Percentiles rank a stretch among this genome's conserved stretches.
Evolutionary conservation across 2,888 invertebrate genomes (phyloP).

Genomic region (Eupeodes luniger): DNA sequence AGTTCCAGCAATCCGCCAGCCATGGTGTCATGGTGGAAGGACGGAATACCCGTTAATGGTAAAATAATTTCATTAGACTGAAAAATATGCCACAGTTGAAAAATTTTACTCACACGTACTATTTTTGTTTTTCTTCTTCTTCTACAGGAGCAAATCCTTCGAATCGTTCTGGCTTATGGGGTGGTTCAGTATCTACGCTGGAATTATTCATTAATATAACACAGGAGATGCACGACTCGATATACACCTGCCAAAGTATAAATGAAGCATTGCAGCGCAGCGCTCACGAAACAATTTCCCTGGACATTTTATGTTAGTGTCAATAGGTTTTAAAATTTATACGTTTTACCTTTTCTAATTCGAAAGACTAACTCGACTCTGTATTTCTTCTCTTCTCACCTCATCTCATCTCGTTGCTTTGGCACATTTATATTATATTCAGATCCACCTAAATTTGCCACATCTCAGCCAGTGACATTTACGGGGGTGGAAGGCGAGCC

Average conservation of each 20-base stretch:
- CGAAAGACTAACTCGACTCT: not conserved
- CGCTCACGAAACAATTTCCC: slow-evolving; percentile 81
- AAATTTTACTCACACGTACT: slow-evolving; percentile 27
- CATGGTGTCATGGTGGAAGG: slow-evolving; percentile 83
- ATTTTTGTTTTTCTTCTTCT: not conserved
- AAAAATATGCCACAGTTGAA: not conserved
- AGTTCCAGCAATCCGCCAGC: slow-evolving; percentile 83
- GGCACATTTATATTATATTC: not conserved
- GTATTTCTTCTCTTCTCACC: not conserved
- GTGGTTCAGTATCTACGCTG: slow-evolving; percentile 82
- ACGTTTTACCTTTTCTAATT: slow-evolving; percentile 44
- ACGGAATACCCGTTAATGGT: slow-evolving; percentile 82
- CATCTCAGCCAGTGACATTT: slow-evolving; percentile 79
- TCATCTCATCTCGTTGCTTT: not conserved
- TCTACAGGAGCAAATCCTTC: slow-evolving; percentile 79
- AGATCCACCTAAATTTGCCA: slow-evolving; percentile 82
- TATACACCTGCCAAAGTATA: slow-evolving; percentile 82
- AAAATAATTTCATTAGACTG: slow-evolving; percentile 47
- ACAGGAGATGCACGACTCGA: slow-evolving; percentile 82
- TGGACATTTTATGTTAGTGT: slow-evolving; percentile 82
- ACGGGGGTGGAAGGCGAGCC: slow-evolving; percentile 82
- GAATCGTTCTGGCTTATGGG: slow-evolving; percentile 82
- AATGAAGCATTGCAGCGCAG: slow-evolving; percentile 82
- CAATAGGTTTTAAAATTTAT: slow-evolving; percentile 42
- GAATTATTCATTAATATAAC: slow-evolving; percentile 82